Percentiles rank a stretch among this genome's conserved stretches.
These are phyloP conservation scores for Daubentonia madagascariensis DNA, from an alignment of 2,113 vertebrate species.

Conservation along the genomic window DNA sequence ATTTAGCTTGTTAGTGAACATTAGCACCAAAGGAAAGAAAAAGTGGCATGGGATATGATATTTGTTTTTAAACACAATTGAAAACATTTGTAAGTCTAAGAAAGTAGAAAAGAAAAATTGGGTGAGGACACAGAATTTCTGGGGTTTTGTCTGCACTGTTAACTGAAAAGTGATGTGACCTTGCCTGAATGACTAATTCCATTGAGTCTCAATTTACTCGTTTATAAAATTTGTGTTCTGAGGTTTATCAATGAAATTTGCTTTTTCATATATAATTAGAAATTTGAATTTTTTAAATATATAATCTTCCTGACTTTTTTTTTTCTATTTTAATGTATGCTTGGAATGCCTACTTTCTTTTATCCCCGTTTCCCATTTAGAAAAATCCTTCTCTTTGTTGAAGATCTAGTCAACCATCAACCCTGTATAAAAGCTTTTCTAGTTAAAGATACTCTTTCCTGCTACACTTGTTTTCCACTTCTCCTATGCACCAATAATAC, in stretches of 20 bases:
- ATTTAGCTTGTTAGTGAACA: neutral
- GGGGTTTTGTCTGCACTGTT: neutral
- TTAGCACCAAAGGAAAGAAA: neutral
- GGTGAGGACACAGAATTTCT: neutral
- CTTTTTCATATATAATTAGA: neutral
- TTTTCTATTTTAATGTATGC: neutral
- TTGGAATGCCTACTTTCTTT: neutral
- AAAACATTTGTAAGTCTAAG: neutral
- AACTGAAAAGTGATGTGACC: neutral
- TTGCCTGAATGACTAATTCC: neutral
- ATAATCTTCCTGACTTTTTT: neutral
- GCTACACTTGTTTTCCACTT: neutral
- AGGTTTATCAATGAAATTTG: neutral
- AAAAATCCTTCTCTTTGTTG: neutral
- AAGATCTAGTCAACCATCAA: neutral
- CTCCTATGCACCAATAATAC: neutral
- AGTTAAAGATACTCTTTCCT: neutral
- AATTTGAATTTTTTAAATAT: neutral
- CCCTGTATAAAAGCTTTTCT: neutral
- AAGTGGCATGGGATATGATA: neutral
- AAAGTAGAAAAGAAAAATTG: neutral
- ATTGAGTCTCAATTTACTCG: neutral
- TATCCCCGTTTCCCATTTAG: neutral
- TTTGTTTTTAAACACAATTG: neutral
- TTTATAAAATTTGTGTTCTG: neutral